Percentiles rank a stretch among this genome's conserved stretches.
Evolutionary conservation across 2,113 vertebrate genomes (phyloP).

Genomic region (Danionella cerebrum): DNA sequence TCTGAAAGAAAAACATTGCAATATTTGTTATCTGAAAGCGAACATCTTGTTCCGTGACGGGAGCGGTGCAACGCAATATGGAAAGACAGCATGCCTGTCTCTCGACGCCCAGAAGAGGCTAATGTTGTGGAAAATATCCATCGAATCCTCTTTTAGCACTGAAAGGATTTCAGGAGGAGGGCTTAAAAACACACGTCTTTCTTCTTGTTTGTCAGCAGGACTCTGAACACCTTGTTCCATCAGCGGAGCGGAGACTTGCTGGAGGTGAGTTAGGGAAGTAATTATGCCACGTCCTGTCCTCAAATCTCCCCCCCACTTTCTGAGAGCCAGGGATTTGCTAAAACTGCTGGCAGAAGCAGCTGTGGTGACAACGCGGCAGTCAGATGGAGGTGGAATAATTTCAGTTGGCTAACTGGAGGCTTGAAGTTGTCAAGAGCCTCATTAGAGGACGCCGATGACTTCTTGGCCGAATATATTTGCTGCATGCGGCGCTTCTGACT

Average conservation of each 20-base stretch:
- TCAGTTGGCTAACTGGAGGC: slow-evolving; percentile 48
- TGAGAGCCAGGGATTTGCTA: slow-evolving; percentile 47
- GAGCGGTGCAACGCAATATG: slow-evolving; percentile 3
- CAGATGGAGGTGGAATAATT: slow-evolving; percentile 49
- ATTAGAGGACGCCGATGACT: slow-evolving; percentile 49
- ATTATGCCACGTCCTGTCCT: slow-evolving; percentile 38
- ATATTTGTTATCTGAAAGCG: background rate
- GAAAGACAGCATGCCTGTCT: background rate
- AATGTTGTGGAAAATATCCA: background rate
- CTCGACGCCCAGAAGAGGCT: background rate
- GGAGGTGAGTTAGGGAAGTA: slow-evolving; percentile 27
- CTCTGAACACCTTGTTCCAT: slow-evolving; percentile 14
- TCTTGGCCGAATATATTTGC: slow-evolving; percentile 51
- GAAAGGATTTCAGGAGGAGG: background rate
- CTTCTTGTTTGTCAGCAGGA: background rate
- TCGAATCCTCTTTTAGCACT: background rate
- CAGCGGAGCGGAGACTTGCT: background rate
- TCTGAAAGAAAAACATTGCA: background rate
- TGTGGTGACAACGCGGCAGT: slow-evolving; percentile 47
- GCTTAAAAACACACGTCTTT: background rate
- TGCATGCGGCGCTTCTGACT: slow-evolving; percentile 35
- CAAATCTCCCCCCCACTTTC: slow-evolving; percentile 42
- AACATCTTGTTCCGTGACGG: background rate
- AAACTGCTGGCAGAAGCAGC: slow-evolving; percentile 46
- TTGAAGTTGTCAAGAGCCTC: slow-evolving; percentile 57